Evolutionary conservation across 2,113 vertebrate genomes (phyloP).

Genomic region (Chionis minor): DNA sequence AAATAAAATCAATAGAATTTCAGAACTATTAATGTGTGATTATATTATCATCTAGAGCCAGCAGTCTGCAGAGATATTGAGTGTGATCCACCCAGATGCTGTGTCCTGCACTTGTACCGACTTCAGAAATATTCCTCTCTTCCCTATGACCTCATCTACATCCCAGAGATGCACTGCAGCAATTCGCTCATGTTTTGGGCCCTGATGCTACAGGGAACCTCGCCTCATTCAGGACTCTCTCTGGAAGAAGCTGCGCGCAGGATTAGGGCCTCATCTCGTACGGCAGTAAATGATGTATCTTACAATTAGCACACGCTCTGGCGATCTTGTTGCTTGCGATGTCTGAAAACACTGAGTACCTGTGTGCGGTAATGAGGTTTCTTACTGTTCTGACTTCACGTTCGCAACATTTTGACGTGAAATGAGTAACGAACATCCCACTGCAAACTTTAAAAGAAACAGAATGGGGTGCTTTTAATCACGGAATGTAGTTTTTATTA

Average conservation of each 20-base stretch:
- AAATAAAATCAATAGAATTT: constrained; percentile 5
- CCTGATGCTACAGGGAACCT: not conserved
- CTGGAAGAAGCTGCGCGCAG: not conserved
- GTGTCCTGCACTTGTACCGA: not conserved
- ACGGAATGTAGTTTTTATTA: not conserved
- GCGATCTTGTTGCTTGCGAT: not conserved
- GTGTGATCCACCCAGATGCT: not conserved
- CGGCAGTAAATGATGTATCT: not conserved
- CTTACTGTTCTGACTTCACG: not conserved
- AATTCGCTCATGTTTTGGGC: not conserved
- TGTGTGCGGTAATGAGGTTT: rapidly evolving
- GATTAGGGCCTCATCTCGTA: not conserved
- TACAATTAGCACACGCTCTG: not conserved
- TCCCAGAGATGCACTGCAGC: constrained; percentile 2
- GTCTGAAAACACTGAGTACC: not conserved
- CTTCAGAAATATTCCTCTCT: not conserved
- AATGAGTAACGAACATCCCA: not conserved
- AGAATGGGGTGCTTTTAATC: not conserved
- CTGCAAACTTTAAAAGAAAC: not conserved
- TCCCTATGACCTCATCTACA: constrained; percentile 1
- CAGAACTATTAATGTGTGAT: not conserved
- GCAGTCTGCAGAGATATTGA: not conserved
- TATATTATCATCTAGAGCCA: not conserved
- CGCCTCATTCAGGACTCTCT: not conserved
- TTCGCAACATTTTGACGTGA: rapidly evolving